Base-by-base conservation (phyloP, 2,113 vertebrate species). In the Capreolus pygargus region DNA sequence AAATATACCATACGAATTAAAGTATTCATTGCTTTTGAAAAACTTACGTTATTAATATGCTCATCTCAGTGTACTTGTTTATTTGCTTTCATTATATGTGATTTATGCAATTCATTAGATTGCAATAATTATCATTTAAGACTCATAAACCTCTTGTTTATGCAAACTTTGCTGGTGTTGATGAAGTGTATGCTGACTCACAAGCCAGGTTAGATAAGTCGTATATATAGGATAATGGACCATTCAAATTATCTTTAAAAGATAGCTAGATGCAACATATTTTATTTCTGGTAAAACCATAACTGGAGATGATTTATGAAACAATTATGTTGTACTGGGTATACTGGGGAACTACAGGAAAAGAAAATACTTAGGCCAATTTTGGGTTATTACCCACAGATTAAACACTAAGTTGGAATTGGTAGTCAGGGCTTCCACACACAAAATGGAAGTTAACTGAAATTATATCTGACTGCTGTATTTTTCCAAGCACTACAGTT, bases 51-150 rank as follows among this genome's bases (percentile, higher is more conserved):
- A 98, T 98, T 99, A 98, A 99, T 98, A 97, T 95, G 85, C 92
- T 98, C 96, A 61, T 98, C 97, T 98, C 91, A 88, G 95, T 97
- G 64, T 94, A 3, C 19, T 98, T 98, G 95, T 98, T 99, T 98
- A 98, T 98, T 98, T 98, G 58, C 85, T 60, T 99, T 98, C 98
- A 98, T 98, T 98, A 98, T 98, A 98, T 98, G 97, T 99, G 98
- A 99, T 98, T 99, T 99, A 99, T 99, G 96, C 96, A 98, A 98
- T 99, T 99, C 98, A 99, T 99, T 99, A 98, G 67, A 98, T 97
- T 96, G 94, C 89, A 70, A 97, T 99, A 98, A 99, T 99, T 98
- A 98, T 99, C 98, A 98, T 98, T 98, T 98, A 98, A 98, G 97
- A 97, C 93, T 98, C 97, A 95, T 98, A 98, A 98, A 91, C 87